Percentiles rank a stretch among this genome's conserved stretches.
These are phyloP conservation scores for Scaptomyza cyrtandrae DNA, from an alignment of 2,888 invertebrate genomes.

Conservation along the genomic window DNA sequence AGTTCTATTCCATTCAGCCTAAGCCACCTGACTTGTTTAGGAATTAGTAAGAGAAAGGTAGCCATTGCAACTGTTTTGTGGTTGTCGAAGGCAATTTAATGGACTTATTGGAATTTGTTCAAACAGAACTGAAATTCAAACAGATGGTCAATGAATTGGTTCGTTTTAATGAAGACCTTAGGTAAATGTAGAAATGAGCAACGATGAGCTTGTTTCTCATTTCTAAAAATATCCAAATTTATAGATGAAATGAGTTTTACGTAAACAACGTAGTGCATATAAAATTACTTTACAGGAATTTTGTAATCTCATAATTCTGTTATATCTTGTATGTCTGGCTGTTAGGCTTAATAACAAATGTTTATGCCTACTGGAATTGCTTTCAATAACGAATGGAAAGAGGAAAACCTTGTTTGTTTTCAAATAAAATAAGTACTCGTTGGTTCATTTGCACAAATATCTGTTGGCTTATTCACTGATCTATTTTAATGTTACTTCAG, in stretches of 20 bases:
- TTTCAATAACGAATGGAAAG: not conserved
- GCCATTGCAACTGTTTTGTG: slow-evolving; percentile 19
- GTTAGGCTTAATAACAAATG: not conserved
- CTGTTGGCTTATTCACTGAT: slow-evolving; percentile 26
- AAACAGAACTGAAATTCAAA: not conserved
- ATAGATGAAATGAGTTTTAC: not conserved
- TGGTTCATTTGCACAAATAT: not conserved
- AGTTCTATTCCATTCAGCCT: slow-evolving; percentile 26
- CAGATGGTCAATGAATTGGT: slow-evolving; percentile 36
- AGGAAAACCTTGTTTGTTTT: no score
- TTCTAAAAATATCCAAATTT: slow-evolving; percentile 3
- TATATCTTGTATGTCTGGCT: not conserved
- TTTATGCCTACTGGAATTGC: not conserved
- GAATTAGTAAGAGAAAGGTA: not conserved
- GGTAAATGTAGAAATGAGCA: not conserved
- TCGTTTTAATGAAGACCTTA: slow-evolving; percentile 6
- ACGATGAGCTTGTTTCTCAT: not conserved
- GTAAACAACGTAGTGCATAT: not conserved
- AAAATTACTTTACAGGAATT: not conserved
- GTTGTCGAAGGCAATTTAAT: slow-evolving; percentile 12
- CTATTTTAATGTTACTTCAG: not conserved
- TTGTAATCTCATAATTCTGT: no score
- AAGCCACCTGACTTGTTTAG: slow-evolving; percentile 26
- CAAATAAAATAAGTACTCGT: no score
- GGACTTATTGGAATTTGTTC: not conserved